Evolutionary conservation across 2,797 vertebrate species (phyloP).

Genomic region (Platalea minor): DNA sequence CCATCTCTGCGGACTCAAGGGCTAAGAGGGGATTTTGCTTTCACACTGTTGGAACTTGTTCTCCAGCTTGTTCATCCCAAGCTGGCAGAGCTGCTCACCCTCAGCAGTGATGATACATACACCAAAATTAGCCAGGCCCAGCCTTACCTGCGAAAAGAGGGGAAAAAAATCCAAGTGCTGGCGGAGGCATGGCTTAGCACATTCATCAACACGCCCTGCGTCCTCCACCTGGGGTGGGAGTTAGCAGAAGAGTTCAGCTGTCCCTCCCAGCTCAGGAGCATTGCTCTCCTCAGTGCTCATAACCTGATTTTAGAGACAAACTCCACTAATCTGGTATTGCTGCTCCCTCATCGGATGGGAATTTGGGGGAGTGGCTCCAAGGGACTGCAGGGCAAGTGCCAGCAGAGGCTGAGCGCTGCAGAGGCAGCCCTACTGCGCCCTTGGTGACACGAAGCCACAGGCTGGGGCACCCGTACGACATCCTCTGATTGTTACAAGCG

Average conservation of each 20-base stretch:
- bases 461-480: fast-evolving
- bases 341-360: background rate
- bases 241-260: background rate
- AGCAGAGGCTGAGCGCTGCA: background rate
- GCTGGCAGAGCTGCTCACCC: background rate
- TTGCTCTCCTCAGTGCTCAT: background rate
- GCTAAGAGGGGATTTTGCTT: background rate
- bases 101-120: background rate
- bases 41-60: background rate
- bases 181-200: background rate
- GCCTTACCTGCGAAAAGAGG: background rate
- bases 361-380: background rate
- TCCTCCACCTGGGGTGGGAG: background rate
- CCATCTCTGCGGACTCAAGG: background rate
- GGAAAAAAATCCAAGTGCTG: fast-evolving
- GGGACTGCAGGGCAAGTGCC: background rate
- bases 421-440: background rate
- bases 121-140: background rate
- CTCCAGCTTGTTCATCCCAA: background rate
- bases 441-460: background rate
- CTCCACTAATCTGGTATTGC: background rate
- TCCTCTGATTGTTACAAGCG: background rate
- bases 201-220: background rate
- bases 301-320: background rate
- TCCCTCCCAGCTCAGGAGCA: background rate